phyloP scores from a whole-genome alignment of 2,888 invertebrate species.

The Epiblema foenella region DNA sequence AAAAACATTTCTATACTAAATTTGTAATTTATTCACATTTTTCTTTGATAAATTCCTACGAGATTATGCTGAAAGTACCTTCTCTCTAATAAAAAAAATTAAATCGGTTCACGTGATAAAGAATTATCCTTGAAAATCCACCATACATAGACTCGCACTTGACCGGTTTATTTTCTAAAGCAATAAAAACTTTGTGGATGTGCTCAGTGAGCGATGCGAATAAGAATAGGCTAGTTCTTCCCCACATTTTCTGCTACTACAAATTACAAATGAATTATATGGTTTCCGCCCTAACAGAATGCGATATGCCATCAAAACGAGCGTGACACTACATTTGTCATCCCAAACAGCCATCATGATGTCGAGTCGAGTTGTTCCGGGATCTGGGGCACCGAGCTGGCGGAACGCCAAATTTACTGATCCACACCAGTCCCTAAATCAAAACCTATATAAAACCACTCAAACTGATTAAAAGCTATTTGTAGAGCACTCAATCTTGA shows the following conservation, averaged over 20 bases:
- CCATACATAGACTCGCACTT: too few relatives aligned
- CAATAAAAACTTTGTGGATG: too few relatives aligned
- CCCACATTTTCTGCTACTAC: background rate
- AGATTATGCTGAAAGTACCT: too few relatives aligned
- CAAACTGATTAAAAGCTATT: constrained; percentile 21
- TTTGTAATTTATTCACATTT: too few relatives aligned
- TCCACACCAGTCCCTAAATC: constrained; percentile 19
- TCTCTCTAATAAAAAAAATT: too few relatives aligned
- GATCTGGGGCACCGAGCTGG: constrained; percentile 31
- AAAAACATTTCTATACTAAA: too few relatives aligned
- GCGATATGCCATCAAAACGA: constrained; percentile 6
- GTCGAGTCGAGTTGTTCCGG: constrained; percentile 7
- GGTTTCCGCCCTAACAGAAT: background rate
- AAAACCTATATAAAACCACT: constrained; percentile 32
- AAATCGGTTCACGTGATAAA: too few relatives aligned
- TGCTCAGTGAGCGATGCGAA: too few relatives aligned
- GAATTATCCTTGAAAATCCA: too few relatives aligned
- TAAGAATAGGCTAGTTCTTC: background rate
- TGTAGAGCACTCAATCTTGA: constrained; percentile 6
- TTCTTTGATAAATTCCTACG: too few relatives aligned
- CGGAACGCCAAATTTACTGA: constrained; percentile 28
- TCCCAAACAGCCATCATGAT: constrained; percentile 24
- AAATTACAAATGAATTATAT: background rate
- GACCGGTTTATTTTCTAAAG: too few relatives aligned
- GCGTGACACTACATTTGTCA: constrained; percentile 38